Evolutionary conservation across 1,140 invertebrate species (phyloP), one percentile per base, ranked within the genome.

Genomic region (Drosophila triauraria): DNA sequence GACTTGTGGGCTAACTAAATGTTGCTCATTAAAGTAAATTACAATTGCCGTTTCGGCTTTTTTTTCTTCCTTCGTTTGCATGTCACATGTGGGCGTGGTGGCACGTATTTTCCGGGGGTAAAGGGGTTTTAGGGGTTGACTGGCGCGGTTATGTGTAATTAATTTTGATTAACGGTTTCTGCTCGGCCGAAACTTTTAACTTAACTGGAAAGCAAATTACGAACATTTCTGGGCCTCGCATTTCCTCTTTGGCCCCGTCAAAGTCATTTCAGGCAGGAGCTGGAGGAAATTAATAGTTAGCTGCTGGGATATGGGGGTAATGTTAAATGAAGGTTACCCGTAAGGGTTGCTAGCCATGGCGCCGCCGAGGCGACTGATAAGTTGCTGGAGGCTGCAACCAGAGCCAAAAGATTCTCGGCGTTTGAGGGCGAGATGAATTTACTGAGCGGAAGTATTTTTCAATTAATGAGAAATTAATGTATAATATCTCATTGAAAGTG

Each of bases 1-100:
- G 57, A 76, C 70, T 68, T 62, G 67, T 82, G 67, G 77, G 72
- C 54, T 46, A 72, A 70, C 78, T 90, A 84, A 88, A 84, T 90
- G 84, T 47, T 46, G 74, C 85, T 90, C 81, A 90, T 90, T 90
- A 90, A 88, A 90, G 81, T 79, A 90, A 90, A 88, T 88, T 88
- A 88, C 81, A 84, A 90, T 88, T 84, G 80, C 75, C 75, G 78
- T 53, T 68, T 79, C 51, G 68, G 63, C 53, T 48, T 58, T 46
- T 58, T 46, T 77, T 77, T 67, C 63, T 56, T 76, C 53, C 75
- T 84, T 84, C 65, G 74, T 90, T 90, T 90, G 85, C 85, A 90
- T 90, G 85, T 90, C 85, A 75, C 81, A 74, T 79, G 64, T 69
- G 81, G 85, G 85, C 85, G 85, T 84, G 84, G 85, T 84, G 84